A percentile compares a stretch with the other conserved stretches of the same genome.
These are phyloP conservation scores for Carterocephalus palaemon DNA, from an alignment of 2,888 invertebrate species.

Conservation along the genomic window DNA sequence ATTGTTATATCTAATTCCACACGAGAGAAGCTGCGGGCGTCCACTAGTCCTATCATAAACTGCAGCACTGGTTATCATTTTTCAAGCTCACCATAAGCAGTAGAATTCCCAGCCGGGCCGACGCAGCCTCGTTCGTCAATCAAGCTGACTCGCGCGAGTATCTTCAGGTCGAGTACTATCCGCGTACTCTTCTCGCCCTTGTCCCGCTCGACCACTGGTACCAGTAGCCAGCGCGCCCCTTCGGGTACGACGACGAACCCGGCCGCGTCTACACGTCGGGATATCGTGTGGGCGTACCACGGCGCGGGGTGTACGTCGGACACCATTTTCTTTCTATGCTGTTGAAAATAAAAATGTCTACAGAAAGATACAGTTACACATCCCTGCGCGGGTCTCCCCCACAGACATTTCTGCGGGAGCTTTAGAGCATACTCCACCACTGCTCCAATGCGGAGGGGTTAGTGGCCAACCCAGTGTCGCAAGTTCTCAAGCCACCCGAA, in stretches of 20 bases:
- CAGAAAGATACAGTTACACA: too few relatives aligned
- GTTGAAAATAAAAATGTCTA: constrained; percentile 27
- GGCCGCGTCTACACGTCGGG: constrained; percentile 42
- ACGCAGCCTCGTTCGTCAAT: constrained; percentile 61
- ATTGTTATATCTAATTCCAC: too few relatives aligned
- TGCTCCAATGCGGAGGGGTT: too few relatives aligned
- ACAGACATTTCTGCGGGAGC: too few relatives aligned
- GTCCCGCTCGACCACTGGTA: constrained; percentile 52
- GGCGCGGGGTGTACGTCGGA: constrained; percentile 58
- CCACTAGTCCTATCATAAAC: too few relatives aligned
- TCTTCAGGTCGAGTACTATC: constrained; percentile 49
- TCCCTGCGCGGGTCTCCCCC: too few relatives aligned
- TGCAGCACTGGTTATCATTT: too few relatives aligned
- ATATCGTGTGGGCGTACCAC: constrained; percentile 57
- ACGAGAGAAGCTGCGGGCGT: too few relatives aligned
- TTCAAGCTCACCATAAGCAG: constrained; percentile 60
- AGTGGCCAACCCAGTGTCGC: too few relatives aligned
- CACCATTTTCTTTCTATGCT: constrained; percentile 68
- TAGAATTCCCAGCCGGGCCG: constrained; percentile 61
- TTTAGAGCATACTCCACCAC: too few relatives aligned
- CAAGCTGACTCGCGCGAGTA: constrained; percentile 58
- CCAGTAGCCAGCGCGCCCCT: constrained; percentile 40
- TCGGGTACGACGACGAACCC: constrained; percentile 53
- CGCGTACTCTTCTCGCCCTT: too few relatives aligned
- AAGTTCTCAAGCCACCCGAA: too few relatives aligned